Base-by-base conservation (phyloP, 2,797 vertebrate species). In the Takifugu rubripes region DNA sequence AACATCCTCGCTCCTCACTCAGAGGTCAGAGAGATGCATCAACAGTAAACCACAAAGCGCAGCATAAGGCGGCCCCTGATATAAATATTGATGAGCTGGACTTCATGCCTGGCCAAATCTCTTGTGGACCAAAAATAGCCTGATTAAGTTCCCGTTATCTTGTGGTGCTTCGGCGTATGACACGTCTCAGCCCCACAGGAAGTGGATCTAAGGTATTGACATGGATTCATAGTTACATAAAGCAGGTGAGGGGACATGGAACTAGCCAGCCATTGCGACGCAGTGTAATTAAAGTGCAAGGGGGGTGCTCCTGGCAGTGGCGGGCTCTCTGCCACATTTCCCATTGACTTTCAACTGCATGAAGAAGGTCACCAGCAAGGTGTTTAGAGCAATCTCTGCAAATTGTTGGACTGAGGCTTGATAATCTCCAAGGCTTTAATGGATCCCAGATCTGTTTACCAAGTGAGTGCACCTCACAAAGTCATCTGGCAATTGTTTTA, bases 371-470 rank as follows among this genome's bases (percentile, higher is more conserved):
- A 81, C 54, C 70, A 68, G 69, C 74, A 75, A 84, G 86, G 84
- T 87, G 86, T 89, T 89, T 75, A 73, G 84, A 86, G 87, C 86
- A 88, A 90, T 90, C 84, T 84, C 77, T 67, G 36, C 82, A 90
- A 91, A 90, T 87, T 90, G 88, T 89, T 87, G 86, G 84, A 80
- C 85, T 85, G 77, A 77, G 84, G 78, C 86, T 84, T 88, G 88
- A 90, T 91, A 88, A 91, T 91, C 87, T 90, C 79, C 74, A 49
- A 72, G 81, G 81, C 77, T 84, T 87, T 90, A 90, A 88, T 89
- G 87, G 81, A 79, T 91, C 83, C 75, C 70, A 87, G 84, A 87
- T 89, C 84, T 90, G 87, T 92, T 91, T 91, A 89, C 87, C 85
- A 88, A 89, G 88, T 83, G 83, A 83, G 79, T 83, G 79, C 82